These are phyloP conservation scores for Copidosoma floridanum DNA, from an alignment of 1,140 invertebrate genomes.

Conservation along the genomic window DNA sequence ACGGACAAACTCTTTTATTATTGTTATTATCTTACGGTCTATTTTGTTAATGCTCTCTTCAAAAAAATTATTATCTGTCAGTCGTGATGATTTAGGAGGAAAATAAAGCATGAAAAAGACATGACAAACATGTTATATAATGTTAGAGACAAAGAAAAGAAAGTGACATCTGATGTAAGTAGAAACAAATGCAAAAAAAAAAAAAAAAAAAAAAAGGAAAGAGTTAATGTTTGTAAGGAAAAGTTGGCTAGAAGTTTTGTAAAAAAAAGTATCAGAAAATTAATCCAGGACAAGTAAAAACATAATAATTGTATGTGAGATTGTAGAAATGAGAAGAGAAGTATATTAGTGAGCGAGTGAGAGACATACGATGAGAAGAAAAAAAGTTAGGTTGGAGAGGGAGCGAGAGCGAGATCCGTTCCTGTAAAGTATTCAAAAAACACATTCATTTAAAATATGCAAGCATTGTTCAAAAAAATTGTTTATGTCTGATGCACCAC, in stretches of 20 bases:
- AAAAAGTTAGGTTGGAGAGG: slow-evolving; percentile 28
- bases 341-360: slow-evolving; percentile 20
- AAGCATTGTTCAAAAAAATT: slow-evolving; percentile 55
- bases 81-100: slow-evolving; percentile 34
- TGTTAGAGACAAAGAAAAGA: too few species aligned
- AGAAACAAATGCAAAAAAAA: slow-evolving; percentile 15
- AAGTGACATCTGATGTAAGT: slow-evolving; percentile 3
- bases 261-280: background rate
- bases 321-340: background rate
- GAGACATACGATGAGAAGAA: slow-evolving; percentile 29
- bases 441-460: slow-evolving; percentile 57
- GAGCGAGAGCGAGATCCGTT: slow-evolving; percentile 55
- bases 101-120: slow-evolving; percentile 20
- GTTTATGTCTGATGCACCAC: slow-evolving; percentile 55
- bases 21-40: slow-evolving; percentile 12
- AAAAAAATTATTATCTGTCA: slow-evolving; percentile 34
- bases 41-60: slow-evolving; percentile 19
- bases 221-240: background rate
- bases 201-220: slow-evolving; percentile 15
- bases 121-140: too few species aligned
- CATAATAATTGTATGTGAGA: background rate
- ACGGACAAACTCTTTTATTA: slow-evolving; percentile 45
- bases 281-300: background rate
- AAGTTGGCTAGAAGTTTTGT: too few species aligned
- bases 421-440: slow-evolving; percentile 59